Percentiles rank a stretch among this genome's conserved stretches.
Conservation (phyloP, 2,113 vertebrate genomes). For the Dryoscopus gambensis region DNA sequence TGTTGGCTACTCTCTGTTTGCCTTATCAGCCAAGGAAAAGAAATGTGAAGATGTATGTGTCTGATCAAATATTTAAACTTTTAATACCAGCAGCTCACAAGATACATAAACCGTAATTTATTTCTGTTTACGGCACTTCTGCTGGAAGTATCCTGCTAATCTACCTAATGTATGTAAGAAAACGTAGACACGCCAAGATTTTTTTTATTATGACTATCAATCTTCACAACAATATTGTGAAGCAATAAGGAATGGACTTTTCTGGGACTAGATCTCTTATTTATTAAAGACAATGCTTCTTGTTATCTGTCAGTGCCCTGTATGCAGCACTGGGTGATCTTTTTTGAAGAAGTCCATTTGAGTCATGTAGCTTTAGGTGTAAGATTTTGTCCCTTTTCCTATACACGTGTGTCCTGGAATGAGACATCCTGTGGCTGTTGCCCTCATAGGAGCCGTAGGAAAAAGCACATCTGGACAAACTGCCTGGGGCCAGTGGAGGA, state of each 20-base stretch:
- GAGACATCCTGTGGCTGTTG: background rate
- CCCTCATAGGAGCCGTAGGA: background rate
- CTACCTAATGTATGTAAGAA: conserved; percentile 11
- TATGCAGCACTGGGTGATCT: background rate
- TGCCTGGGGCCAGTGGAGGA: background rate
- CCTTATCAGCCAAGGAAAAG: background rate
- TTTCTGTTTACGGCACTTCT: conserved; percentile 21
- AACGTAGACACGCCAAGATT: background rate
- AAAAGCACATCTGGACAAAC: background rate
- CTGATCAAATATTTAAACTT: conserved; percentile 55
- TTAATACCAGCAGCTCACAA: background rate
- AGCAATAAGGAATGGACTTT: background rate
- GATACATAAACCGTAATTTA: conserved; percentile 13
- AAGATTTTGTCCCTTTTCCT: background rate
- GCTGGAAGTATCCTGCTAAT: conserved; percentile 36
- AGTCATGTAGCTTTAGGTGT: background rate
- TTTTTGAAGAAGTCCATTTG: background rate
- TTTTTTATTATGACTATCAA: background rate
- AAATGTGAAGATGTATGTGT: background rate
- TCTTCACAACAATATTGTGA: background rate
- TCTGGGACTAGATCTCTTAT: background rate
- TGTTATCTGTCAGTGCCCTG: background rate
- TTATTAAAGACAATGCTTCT: background rate
- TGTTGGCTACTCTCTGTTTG: background rate
- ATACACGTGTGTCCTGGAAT: background rate